phyloP scores from a whole-genome alignment of 2,113 vertebrate genomes.

The Cettia cetti region DNA sequence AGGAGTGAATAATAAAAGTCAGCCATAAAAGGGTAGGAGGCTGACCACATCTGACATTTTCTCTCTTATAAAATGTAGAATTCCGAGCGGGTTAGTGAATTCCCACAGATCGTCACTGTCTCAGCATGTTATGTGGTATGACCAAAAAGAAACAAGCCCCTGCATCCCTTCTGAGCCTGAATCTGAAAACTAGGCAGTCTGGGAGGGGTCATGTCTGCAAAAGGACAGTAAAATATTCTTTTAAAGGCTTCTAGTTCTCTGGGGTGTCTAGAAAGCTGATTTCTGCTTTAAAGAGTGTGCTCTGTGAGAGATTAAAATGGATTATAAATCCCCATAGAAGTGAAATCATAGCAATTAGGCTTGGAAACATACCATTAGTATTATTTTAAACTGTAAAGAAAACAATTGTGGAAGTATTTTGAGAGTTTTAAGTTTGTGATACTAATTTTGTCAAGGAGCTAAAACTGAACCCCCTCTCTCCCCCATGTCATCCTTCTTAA shows the following conservation, averaged over 20 bases:
- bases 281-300: not conserved
- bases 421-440: not conserved
- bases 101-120: slow-evolving; percentile 31
- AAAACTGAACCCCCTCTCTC: not conserved
- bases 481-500: not conserved
- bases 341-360: not conserved
- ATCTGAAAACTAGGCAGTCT: not conserved
- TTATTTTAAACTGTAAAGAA: not conserved
- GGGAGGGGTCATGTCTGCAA: not conserved
- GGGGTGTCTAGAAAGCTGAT: not conserved
- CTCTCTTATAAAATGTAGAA: slow-evolving; percentile 5
- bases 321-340: slow-evolving; percentile 10
- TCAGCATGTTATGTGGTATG: slow-evolving; percentile 9
- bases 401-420: not conserved
- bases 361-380: not conserved
- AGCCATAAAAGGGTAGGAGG: slow-evolving; percentile 15
- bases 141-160: not conserved
- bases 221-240: slow-evolving; percentile 1
- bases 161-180: not conserved
- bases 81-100: not conserved
- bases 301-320: not conserved
- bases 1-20: slow-evolving; percentile 52
- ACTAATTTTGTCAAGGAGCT: not conserved
- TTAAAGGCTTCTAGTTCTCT: not conserved
- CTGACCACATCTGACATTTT: slow-evolving; percentile 37